Evolutionary conservation across 1,140 invertebrate genomes (phyloP).

Genomic region (Rhagoletis zephyria): DNA sequence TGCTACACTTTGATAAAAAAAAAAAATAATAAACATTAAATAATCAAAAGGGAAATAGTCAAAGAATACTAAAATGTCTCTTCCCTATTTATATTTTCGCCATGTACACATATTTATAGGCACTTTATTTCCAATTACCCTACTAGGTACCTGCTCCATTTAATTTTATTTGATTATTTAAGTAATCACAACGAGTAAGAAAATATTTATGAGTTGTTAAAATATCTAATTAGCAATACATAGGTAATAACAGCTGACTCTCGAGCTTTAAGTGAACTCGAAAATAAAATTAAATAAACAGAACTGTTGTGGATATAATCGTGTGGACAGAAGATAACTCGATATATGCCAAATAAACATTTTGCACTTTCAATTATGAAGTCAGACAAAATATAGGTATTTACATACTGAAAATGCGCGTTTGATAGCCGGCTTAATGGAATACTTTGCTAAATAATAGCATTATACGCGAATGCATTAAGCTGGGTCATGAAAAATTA

Average conservation of each 20-base stretch:
- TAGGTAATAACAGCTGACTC: not conserved
- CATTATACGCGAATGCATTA: no score
- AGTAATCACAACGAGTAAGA: not conserved
- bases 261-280: not conserved
- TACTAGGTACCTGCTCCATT: not conserved
- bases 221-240: not conserved
- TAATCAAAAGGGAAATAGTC: no score
- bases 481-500: no score
- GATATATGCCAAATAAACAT: not conserved
- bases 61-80: no score
- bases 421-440: no score
- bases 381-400: no score
- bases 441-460: no score
- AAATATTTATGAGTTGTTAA: not conserved
- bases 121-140: not conserved
- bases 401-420: no score
- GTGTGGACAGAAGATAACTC: not conserved
- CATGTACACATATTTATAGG: not conserved
- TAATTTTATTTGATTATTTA: constrained; percentile 2
- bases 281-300: no score
- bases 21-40: no score
- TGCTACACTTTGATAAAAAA: no score
- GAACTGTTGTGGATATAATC: not conserved
- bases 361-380: not conserved
- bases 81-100: no score